These are phyloP conservation scores for Ambastaia sidthimunki DNA, from an alignment of 2,797 vertebrate species.

Conservation along the genomic window DNA sequence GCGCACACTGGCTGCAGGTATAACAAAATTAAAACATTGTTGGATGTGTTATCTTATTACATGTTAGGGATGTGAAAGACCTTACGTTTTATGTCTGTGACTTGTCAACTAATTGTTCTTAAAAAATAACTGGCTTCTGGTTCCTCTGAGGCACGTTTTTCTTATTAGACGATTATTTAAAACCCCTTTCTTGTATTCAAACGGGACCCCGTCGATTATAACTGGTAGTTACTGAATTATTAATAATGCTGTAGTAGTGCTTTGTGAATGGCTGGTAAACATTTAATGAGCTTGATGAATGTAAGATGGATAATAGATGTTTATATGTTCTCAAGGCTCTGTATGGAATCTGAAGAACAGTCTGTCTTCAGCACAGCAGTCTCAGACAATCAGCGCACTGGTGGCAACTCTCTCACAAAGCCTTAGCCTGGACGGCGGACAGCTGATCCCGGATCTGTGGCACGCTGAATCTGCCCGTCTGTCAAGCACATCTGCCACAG, in stretches of 20 bases:
- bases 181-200: too few species aligned
- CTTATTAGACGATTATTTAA: too few species aligned
- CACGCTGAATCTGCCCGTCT: conserved; percentile 75
- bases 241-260: background rate
- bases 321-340: conserved; percentile 75
- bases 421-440: conserved; percentile 81
- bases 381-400: conserved; percentile 84
- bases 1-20: conserved; percentile 90
- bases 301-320: background rate
- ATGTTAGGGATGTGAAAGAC: too few species aligned
- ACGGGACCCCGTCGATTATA: too few species aligned
- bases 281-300: background rate
- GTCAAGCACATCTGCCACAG: conserved; percentile 60
- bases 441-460: conserved; percentile 80
- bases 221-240: background rate
- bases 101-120: too few species aligned
- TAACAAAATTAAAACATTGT: background rate
- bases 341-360: conserved; percentile 91
- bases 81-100: too few species aligned
- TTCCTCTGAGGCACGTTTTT: too few species aligned
- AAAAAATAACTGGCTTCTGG: too few species aligned
- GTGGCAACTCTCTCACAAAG: conserved; percentile 84
- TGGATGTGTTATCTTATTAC: too few species aligned
- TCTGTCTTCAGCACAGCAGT: conserved; percentile 83
- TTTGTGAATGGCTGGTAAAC: background rate